These are phyloP conservation scores for Acrobasis consociella DNA, from an alignment of 2,888 invertebrate species.

Conservation along the genomic window DNA sequence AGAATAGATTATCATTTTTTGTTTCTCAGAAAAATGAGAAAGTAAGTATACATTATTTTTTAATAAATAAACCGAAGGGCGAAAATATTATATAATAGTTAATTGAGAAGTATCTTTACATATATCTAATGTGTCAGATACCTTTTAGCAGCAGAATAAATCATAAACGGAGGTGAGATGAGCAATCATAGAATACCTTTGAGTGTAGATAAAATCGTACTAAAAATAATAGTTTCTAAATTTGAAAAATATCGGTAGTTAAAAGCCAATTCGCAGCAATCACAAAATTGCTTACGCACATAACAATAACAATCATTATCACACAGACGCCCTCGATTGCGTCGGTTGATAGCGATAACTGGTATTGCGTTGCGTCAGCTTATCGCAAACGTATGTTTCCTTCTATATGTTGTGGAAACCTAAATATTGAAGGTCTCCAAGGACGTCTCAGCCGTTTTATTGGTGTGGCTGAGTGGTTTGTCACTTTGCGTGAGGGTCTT, in stretches of 20 bases:
- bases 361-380: constrained; percentile 1
- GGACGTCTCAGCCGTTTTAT: constrained; percentile 4
- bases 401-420: constrained; percentile 3
- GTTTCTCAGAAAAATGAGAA: too few species aligned
- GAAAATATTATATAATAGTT: too few species aligned
- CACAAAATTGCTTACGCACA: background rate
- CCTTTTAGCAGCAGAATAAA: too few species aligned
- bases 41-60: too few species aligned
- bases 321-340: background rate
- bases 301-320: constrained; percentile 5
- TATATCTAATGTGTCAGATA: too few species aligned
- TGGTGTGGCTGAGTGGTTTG: background rate
- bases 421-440: constrained; percentile 1
- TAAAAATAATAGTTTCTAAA: background rate
- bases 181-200: too few species aligned
- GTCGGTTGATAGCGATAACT: constrained; percentile 1
- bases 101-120: too few species aligned
- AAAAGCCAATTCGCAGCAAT: background rate
- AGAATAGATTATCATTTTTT: too few species aligned
- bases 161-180: too few species aligned
- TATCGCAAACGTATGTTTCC: background rate
- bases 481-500: background rate
- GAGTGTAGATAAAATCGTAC: too few species aligned
- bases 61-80: too few species aligned
- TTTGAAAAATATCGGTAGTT: background rate